These are phyloP conservation scores for Neostethus bicornis DNA, from an alignment of 2,797 vertebrate genomes.

Conservation along the genomic window DNA sequence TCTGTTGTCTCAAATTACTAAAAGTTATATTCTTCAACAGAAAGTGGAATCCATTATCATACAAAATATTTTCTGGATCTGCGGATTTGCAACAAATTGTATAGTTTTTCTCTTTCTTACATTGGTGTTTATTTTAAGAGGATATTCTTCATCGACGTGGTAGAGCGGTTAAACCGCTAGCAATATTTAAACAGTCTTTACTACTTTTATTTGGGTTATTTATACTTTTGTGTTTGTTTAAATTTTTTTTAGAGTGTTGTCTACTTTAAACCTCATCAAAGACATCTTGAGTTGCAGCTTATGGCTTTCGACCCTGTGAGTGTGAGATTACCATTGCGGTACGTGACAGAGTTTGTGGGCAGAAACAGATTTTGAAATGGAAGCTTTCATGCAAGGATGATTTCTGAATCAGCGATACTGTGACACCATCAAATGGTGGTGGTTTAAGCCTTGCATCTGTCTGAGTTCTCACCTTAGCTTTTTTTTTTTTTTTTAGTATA, in stretches of 20 bases:
- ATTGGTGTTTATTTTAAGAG: no score
- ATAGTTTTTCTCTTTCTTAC: no score
- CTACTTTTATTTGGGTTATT: not conserved
- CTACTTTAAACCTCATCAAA: not conserved
- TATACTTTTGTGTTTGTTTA: not conserved
- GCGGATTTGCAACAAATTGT: no score
- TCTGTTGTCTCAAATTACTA: not conserved
- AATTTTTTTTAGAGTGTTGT: constrained; percentile 1
- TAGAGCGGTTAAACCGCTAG: no score
- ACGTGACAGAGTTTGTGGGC: constrained; percentile 6
- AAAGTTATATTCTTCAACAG: no score
- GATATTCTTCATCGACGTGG: no score
- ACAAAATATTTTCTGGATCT: no score
- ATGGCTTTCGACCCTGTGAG: not conserved
- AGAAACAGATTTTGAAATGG: constrained; percentile 11
- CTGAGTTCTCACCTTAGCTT: no score
- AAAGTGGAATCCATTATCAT: no score
- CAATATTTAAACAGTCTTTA: not conserved
- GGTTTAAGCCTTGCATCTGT: constrained; percentile 36
- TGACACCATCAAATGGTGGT: constrained; percentile 23
- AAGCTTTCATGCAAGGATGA: constrained; percentile 19
- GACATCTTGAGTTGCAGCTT: not conserved
- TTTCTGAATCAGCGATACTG: constrained; percentile 31
- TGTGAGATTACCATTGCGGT: not conserved
- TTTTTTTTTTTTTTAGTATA: no score